Base-by-base conservation (phyloP, 1,140 invertebrate species). In the Harlomillsia oculata region DNA sequence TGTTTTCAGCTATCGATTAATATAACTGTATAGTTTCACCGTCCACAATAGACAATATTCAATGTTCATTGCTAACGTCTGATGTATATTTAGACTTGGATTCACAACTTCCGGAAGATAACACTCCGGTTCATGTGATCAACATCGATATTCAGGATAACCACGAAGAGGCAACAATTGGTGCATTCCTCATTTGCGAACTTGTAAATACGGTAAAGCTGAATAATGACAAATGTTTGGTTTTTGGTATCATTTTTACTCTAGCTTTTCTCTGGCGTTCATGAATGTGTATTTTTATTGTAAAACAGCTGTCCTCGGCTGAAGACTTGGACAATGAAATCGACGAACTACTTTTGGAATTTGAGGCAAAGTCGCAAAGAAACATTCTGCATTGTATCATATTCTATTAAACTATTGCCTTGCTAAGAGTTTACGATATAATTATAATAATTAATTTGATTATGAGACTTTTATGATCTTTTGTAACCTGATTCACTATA, bases 141-240 rank as follows among this genome's bases (percentile, higher is more conserved):
- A 99, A 99, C 72, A 87, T 99, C 65, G 95, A 99, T 69, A 97
- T 99, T 70, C 91, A 94, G 72, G 97, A 99, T 76, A 99, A 99
- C 74, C 93, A 98, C 59, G 96, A 99, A 76, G 97, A 99, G 72
- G 96, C 96, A 0, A 95, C 95, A n/a, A 85, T 99, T 68, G 97
- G 97, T 58, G 96, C 96, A n/a, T 96, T 98, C 75, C 76, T 97
- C 56, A 95, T 99, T 59, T 90, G 87, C 72, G 92, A 99, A 75
- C 79, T 99, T 71, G 87, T 93, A 44, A 82, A 82, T 44, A 81
- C 88, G 80, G 88, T 91, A 80, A 71, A 70, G 67, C 56, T 57
- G 54, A 43, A n/a, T n/a, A n/a, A n/a, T n/a, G n/a, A n/a, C n/a
- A n/a, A n/a, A n/a, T n/a, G n/a, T n/a, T n/a, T n/a, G n/a, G n/a